phyloP scores from a whole-genome alignment of 2,797 vertebrate species.

The Sebastes trivittatus region DNA sequence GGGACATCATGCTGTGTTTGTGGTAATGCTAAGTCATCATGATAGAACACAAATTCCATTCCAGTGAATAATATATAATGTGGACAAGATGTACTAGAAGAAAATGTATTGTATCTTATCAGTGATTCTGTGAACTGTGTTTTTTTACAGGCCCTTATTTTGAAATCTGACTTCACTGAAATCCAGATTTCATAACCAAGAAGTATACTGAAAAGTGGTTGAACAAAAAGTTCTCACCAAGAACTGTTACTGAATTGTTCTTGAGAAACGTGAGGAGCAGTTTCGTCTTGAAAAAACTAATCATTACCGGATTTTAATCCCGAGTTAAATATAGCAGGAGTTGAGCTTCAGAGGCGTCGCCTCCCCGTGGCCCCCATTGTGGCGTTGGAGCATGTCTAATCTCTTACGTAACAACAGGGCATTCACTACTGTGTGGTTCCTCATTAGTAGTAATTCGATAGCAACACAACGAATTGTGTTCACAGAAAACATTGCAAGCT shows the following conservation, averaged over 20 bases:
- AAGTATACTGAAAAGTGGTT: background rate
- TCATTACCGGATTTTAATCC: conserved; percentile 62
- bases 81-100: background rate
- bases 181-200: background rate
- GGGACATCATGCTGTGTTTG: conserved; percentile 3
- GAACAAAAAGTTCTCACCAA: conserved; percentile 4
- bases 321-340: conserved; percentile 47
- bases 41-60: conserved; percentile 39
- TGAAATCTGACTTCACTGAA: background rate
- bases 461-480: conserved; percentile 41
- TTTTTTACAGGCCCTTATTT: background rate
- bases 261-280: conserved; percentile 28
- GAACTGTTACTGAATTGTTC: conserved; percentile 3
- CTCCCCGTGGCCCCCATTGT: conserved; percentile 46
- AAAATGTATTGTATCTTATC: background rate
- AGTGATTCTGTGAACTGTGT: background rate
- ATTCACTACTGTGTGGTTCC: conserved; percentile 55
- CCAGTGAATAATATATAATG: background rate
- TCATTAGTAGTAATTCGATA: conserved; percentile 72
- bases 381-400: conserved; percentile 58
- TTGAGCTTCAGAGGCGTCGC: conserved; percentile 42
- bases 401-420: conserved; percentile 65
- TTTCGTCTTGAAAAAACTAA: conserved; percentile 25
- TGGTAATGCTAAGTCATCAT: conserved; percentile 33
- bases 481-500: conserved; percentile 39